phyloP scores from a whole-genome alignment of 2,797 vertebrate species.

The Takifugu rubripes region DNA sequence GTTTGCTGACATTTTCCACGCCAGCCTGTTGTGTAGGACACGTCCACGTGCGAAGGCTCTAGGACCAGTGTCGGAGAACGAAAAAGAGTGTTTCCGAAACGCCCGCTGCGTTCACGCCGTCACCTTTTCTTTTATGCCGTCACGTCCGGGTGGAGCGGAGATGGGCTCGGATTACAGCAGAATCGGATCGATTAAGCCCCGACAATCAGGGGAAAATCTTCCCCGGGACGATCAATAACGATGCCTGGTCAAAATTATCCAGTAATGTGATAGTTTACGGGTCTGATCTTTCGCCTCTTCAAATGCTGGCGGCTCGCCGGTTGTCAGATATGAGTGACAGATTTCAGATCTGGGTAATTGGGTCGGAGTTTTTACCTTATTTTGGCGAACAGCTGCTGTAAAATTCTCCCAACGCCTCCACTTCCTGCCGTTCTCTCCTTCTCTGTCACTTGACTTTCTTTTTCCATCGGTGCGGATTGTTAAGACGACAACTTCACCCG shows the following conservation, averaged over 20 bases:
- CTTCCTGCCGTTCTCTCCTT: not conserved
- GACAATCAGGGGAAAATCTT: not conserved
- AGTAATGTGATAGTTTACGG: not conserved
- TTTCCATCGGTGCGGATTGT: too few species aligned
- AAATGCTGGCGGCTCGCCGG: not conserved
- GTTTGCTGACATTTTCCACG: slow-evolving; percentile 5
- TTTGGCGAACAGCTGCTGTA: not conserved
- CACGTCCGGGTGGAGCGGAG: too few species aligned
- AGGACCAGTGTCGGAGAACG: too few species aligned
- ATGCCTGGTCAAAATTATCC: not conserved
- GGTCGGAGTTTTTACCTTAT: too few species aligned
- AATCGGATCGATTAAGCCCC: too few species aligned
- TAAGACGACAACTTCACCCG: too few species aligned
- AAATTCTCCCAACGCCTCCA: not conserved
- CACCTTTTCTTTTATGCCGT: too few species aligned
- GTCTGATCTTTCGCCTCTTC: not conserved
- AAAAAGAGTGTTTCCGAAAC: too few species aligned
- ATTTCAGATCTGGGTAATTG: not conserved
- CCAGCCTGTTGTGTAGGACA: not conserved
- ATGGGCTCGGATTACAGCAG: too few species aligned
- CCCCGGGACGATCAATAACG: not conserved
- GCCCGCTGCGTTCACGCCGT: too few species aligned
- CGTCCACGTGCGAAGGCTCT: too few species aligned
- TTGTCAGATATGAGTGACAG: not conserved
- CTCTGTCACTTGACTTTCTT: too few species aligned